These are phyloP conservation scores for Chaetops frenatus DNA, from an alignment of 2,113 vertebrate genomes.

Conservation along the genomic window DNA sequence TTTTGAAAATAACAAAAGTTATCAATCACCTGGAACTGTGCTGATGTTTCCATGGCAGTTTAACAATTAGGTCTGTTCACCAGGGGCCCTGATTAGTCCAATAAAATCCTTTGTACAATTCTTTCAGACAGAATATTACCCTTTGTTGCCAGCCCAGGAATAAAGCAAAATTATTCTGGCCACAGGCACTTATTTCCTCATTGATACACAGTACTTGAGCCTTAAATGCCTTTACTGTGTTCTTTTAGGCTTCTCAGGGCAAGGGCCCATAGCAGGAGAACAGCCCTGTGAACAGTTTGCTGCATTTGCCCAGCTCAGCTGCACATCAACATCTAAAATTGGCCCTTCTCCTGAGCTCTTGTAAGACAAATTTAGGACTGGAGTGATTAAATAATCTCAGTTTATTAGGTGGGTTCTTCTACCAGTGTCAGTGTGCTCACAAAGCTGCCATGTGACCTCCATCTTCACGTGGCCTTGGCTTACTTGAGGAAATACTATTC, in stretches of 20 bases:
- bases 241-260: not conserved
- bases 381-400: not conserved
- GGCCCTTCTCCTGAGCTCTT: not conserved
- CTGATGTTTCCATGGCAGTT: conserved; percentile 54
- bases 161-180: conserved; percentile 8
- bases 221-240: not conserved
- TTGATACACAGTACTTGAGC: not conserved
- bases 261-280: not conserved
- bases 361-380: not conserved
- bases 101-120: conserved; percentile 18
- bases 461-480: not conserved
- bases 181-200: not conserved
- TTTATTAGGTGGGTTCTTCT: not conserved
- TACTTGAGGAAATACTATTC: not conserved
- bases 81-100: not conserved
- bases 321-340: not conserved
- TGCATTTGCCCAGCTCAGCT: not conserved
- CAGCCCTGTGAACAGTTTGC: not conserved
- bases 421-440: not conserved
- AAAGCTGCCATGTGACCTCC: not conserved
- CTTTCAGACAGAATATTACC: not conserved
- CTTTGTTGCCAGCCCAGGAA: not conserved
- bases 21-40: conserved; percentile 20
- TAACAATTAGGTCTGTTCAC: conserved; percentile 60
- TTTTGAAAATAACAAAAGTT: conserved; percentile 52